Evolutionary conservation across 2,113 vertebrate species (phyloP).

Genomic region (Mastomys natalensis): DNA sequence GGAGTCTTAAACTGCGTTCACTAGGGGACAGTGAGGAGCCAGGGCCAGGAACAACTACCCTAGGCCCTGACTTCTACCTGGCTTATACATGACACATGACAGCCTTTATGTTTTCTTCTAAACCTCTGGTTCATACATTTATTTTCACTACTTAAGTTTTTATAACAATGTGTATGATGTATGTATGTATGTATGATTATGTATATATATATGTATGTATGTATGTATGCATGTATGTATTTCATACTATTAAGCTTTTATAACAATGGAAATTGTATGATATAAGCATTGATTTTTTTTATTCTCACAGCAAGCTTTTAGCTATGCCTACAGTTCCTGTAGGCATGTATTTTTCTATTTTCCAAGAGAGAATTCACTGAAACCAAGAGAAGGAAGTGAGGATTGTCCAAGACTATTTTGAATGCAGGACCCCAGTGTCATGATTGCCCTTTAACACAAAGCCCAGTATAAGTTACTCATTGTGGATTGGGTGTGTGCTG

Average conservation of each 20-base stretch:
- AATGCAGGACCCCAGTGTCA: not conserved
- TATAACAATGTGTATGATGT: not conserved
- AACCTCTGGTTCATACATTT: not conserved
- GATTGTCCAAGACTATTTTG: not conserved
- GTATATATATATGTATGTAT: not conserved
- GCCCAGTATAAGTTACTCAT: accelerated
- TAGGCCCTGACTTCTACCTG: not conserved
- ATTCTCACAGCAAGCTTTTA: not conserved
- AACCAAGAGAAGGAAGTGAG: not conserved
- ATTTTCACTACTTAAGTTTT: not conserved
- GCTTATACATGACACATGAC: not conserved
- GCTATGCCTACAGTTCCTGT: not conserved
- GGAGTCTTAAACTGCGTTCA: accelerated
- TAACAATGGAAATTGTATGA: not conserved
- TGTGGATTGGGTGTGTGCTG: accelerated
- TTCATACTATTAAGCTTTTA: not conserved
- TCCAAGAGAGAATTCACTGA: not conserved
- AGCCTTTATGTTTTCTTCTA: not conserved
- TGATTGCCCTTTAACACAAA: too few species aligned
- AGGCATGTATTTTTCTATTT: not conserved
- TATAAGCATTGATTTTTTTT: accelerated
- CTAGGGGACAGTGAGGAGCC: not conserved
- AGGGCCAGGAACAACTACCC: accelerated
- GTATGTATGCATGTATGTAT: not conserved
- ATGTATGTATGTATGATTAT: not conserved